Evolutionary conservation across 2,797 vertebrate species (phyloP).

Genomic region (Mus minutoides): DNA sequence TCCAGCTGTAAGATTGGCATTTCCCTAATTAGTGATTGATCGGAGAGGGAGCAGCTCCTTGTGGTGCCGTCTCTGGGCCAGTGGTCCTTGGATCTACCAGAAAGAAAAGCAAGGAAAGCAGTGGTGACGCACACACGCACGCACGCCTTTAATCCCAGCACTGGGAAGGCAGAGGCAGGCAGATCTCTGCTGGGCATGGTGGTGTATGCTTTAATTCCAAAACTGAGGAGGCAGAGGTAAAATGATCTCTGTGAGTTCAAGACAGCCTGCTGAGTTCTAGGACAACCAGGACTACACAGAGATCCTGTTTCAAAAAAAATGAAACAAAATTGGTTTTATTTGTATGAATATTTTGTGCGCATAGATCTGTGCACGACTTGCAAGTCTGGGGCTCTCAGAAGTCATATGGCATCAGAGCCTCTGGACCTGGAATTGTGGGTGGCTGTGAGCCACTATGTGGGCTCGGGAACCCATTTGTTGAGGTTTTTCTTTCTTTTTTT

Average conservation of each 20-base stretch:
- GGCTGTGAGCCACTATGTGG: not conserved
- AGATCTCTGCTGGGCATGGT: not conserved
- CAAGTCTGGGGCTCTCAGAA: not conserved
- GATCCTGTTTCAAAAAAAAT: not conserved
- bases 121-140: too few relatives aligned
- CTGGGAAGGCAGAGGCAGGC: not conserved
- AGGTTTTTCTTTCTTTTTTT: too few relatives aligned
- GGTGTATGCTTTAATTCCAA: not conserved
- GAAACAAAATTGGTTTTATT: not conserved
- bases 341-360: not conserved
- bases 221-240: not conserved
- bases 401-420: not conserved
- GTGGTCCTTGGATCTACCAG: not conserved
- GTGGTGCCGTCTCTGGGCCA: too few relatives aligned
- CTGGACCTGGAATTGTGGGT: not conserved
- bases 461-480: not conserved
- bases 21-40: not conserved
- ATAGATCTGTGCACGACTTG: not conserved
- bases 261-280: not conserved
- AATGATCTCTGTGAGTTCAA: not conserved
- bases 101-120: not conserved
- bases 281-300: not conserved
- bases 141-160: not conserved
- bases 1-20: too few relatives aligned
- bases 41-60: too few relatives aligned